phyloP scores from a whole-genome alignment of 2,888 invertebrate genomes.

The Patella caerulea region DNA sequence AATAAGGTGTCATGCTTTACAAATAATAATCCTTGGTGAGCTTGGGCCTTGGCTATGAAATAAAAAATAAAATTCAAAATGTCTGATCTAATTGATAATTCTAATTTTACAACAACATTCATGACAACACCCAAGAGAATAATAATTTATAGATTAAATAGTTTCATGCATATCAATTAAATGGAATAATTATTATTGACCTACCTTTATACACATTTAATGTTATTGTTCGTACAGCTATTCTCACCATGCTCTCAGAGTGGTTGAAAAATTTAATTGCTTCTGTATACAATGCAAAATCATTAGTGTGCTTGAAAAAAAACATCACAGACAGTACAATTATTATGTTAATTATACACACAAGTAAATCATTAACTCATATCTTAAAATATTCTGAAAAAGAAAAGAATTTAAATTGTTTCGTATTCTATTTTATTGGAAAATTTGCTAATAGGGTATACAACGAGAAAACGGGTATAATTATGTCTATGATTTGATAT shows the following conservation, averaged over 20 bases:
- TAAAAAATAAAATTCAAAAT: too few relatives aligned
- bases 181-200: background rate
- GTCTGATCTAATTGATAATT: too few relatives aligned
- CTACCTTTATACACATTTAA: slow-evolving; percentile 88
- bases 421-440: background rate
- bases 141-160: too few relatives aligned
- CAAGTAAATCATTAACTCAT: background rate
- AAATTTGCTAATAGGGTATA: too few relatives aligned
- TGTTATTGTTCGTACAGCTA: slow-evolving; percentile 96
- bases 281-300: slow-evolving; percentile 98
- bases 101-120: too few relatives aligned
- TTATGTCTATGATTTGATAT: too few relatives aligned
- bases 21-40: too few relatives aligned
- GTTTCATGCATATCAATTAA: too few relatives aligned
- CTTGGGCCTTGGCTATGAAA: too few relatives aligned
- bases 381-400: background rate
- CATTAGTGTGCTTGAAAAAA: slow-evolving; percentile 82
- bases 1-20: too few relatives aligned
- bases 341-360: background rate
- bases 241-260: slow-evolving; percentile 98
- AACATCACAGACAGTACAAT: background rate
- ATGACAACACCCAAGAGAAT: too few relatives aligned
- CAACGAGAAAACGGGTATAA: too few relatives aligned
- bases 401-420: background rate
- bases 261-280: slow-evolving; percentile 99